Evolutionary conservation across 1,140 invertebrate species (phyloP), one percentile per base, ranked within the genome.

Genomic region (Meteorus sp.): DNA sequence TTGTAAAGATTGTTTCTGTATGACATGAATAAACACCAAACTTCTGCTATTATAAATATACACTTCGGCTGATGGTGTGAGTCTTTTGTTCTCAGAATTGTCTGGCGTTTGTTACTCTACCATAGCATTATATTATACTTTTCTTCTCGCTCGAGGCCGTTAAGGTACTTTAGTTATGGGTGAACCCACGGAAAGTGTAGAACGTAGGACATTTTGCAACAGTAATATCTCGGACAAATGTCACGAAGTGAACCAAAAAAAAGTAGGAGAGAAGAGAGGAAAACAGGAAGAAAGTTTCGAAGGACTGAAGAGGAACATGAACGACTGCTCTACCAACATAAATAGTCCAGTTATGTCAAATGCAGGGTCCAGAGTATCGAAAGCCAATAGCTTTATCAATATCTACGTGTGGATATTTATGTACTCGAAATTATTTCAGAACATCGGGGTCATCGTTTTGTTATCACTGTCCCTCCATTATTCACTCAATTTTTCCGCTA

Each of bases 281-380:
- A n/a, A n/a, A n/a, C n/a, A n/a, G n/a, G 31, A 20, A 15, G 44
- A 27, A 33, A 19, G 25, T 41, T 20, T 35, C 15, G 15, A 33
- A 27, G 33, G 47, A 27, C 27, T 13, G 52, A 55, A 25, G 15
- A 22, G 7, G 23, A 56, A 13, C 23, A 31, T 23, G 35, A 52
- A 43, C 8, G 17, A 27, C 19, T 33, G 13, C 25, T 25, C 37
- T 19, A 54, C 35, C 35, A 47, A 55, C 52, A 61, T 61, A 61
- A 61, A 61, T 61, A 56, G 52, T n/a, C 53, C 33, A 6, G 45
- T 56, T 52, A 33, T 56, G 59, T 61, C 59, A 56, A 52, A 56
- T 15, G 45, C 59, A 61, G 53, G 48, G 20, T 23, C 20, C 3
- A 35, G n/a, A 15, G 13, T 48, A 9, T 5, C 17, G 44, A 23